Conservation (phyloP, 30 jellyfish, hydroid and myxozoan species). For the Aurelia sp. region DNA sequence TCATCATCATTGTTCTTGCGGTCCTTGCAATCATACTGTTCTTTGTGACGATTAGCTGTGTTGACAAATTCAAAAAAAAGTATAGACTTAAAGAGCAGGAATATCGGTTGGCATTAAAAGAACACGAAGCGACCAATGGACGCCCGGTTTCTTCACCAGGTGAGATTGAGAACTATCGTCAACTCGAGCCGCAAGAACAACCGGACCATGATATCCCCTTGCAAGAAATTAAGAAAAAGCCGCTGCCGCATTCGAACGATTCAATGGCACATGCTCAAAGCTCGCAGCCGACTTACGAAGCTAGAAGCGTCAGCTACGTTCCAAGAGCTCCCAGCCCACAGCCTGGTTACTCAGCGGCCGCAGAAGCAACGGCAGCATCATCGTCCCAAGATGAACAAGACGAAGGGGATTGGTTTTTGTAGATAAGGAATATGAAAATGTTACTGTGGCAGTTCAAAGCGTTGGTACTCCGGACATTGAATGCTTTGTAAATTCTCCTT, state of each 20-base stretch:
- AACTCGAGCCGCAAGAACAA: constrained; percentile 3
- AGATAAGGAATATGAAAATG: not conserved
- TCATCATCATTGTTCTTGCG: constrained; percentile 45
- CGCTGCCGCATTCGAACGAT: not conserved
- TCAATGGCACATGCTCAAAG: not conserved
- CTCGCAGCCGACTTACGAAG: constrained; percentile 33
- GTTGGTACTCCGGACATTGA: no score
- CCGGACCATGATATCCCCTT: constrained; percentile 23
- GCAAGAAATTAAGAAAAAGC: not conserved
- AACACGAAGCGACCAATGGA: not conserved
- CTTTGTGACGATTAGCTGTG: constrained; percentile 44
- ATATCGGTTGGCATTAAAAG: not conserved
- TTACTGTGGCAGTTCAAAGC: no score
- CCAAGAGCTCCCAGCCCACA: constrained; percentile 57
- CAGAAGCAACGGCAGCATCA: constrained; percentile 9
- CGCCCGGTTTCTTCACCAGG: not conserved
- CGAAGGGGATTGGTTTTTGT: constrained; percentile 45
- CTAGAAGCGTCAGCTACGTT: constrained; percentile 21
- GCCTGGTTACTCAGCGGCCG: constrained; percentile 34
- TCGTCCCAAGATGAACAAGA: constrained; percentile 34
- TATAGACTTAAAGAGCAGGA: constrained; percentile 30
- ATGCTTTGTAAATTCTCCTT: no score
- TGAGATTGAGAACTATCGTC: not conserved
- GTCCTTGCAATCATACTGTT: constrained; percentile 48
- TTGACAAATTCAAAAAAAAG: constrained; percentile 14